phyloP scores from a whole-genome alignment of 2,113 vertebrate species.

The Pangasianodon gigas region DNA sequence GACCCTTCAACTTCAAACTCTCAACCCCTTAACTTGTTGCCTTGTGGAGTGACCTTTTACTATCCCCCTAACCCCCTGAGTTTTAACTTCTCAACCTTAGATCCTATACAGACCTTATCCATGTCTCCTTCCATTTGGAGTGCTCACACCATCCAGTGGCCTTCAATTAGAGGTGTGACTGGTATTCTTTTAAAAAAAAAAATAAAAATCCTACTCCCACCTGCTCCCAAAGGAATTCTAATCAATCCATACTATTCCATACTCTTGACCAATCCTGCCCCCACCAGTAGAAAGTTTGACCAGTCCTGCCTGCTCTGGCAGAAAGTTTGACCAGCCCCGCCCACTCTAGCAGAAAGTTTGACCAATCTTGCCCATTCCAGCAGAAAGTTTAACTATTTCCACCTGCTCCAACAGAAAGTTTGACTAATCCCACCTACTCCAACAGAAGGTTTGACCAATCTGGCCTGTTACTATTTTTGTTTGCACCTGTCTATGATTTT shows the following conservation, averaged over 20 bases:
- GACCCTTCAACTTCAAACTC: conserved; percentile 4
- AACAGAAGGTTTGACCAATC: not conserved
- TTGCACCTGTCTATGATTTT: not conserved
- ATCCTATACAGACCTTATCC: not conserved
- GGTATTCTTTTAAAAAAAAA: not conserved
- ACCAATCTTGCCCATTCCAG: too few species aligned
- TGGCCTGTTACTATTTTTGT: not conserved
- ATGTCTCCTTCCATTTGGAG: not conserved
- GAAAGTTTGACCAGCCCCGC: too few species aligned
- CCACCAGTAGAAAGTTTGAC: not conserved
- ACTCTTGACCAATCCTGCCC: not conserved
- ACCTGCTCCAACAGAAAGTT: not conserved
- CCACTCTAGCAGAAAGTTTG: too few species aligned
- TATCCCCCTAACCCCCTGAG: not conserved
- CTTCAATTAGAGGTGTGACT: not conserved
- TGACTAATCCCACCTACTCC: not conserved
- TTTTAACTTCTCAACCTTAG: not conserved
- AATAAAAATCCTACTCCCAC: too few species aligned
- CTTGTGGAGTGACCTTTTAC: not conserved
- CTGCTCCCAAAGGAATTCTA: too few species aligned
- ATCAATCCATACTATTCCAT: not conserved
- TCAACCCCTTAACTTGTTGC: not conserved
- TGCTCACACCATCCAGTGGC: not conserved
- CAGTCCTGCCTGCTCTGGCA: not conserved
- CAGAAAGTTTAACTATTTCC: too few species aligned